Evolutionary conservation across 2,113 vertebrate species (phyloP), one percentile per base, ranked within the genome.

Genomic region (Pavo muticus): DNA sequence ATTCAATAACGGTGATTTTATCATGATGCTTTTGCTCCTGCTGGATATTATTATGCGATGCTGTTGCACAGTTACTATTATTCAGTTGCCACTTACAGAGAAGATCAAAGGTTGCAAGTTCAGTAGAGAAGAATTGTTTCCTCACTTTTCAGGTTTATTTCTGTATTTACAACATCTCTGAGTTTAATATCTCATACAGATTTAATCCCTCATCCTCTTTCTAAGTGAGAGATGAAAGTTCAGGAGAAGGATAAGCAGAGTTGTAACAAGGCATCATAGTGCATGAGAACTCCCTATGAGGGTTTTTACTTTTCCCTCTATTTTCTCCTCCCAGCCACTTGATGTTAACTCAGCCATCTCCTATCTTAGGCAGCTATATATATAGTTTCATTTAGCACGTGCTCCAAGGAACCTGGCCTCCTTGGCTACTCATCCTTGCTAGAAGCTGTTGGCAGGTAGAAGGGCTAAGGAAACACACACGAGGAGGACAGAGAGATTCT

Each of bases 1-100:
- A n/a, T 59, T 59, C 93, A 95, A 91, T 91, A 93, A 93, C 61
- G 37, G 25, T 83, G 57, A 94, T 91, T 93, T 95, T 86, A 89
- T 95, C 68, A 44, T 29, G 27, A 81, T 71, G 48, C 17, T 72
- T 82, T 89, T 69, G 11, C 56, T 85, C 13, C 84, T 74, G 68
- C 64, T 85, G 61, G 69, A 84, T 91, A 86, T 93, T 88, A 75
- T 88, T 90, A 91, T 88, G 72, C 68, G 89, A 89, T 44, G 16
- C 47, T 83, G 20, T 47, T 94, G 30, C 65, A 61, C n/a, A 45
- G 47, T 69, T 86, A 79, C 87, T 90, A 15, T 89, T 92, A 85
- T n/a, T 80, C 57, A 74, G 52, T 52, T 69, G 39, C 45, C 92
- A 65, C 52, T 87, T 87, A 64, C 9, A 89, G 54, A 91, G 76